Evolutionary conservation across 2,113 vertebrate species (phyloP).

Genomic region (Rhegmatorhina hoffmannsi): DNA sequence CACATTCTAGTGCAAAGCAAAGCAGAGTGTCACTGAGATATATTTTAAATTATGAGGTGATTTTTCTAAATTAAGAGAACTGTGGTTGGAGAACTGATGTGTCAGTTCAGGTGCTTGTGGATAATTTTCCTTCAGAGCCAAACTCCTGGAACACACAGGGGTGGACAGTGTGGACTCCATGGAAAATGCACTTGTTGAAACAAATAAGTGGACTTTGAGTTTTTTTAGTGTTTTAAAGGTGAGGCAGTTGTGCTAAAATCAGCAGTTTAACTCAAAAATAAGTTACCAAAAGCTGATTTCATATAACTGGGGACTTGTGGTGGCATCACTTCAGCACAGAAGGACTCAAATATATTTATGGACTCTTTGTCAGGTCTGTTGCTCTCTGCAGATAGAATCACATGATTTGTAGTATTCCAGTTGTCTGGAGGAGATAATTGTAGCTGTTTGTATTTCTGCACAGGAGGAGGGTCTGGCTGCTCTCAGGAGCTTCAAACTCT

Average conservation of each 20-base stretch:
- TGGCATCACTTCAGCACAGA: background rate
- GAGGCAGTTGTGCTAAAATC: background rate
- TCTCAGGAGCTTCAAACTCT: background rate
- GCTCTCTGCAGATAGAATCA: background rate
- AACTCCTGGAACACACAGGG: background rate
- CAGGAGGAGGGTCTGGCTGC: background rate
- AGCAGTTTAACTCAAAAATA: background rate
- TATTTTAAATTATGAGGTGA: conserved; percentile 58
- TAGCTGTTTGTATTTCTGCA: background rate
- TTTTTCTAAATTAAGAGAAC: conserved; percentile 36
- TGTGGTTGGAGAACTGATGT: background rate
- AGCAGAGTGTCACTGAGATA: background rate
- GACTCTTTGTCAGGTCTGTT: background rate
- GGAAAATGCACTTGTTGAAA: background rate
- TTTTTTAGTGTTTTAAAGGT: background rate
- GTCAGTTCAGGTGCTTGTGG: background rate
- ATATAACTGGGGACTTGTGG: background rate
- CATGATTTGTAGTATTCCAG: background rate
- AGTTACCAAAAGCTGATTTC: background rate
- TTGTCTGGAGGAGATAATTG: background rate
- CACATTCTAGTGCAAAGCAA: conserved; percentile 4
- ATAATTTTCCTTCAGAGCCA: background rate
- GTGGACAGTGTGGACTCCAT: background rate
- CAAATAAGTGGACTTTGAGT: background rate
- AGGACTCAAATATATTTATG: conserved; percentile 64